Evolutionary conservation across 2,113 vertebrate genomes (phyloP), one percentile per base, ranked within the genome.

Genomic region (Xyrauchen texanus): DNA sequence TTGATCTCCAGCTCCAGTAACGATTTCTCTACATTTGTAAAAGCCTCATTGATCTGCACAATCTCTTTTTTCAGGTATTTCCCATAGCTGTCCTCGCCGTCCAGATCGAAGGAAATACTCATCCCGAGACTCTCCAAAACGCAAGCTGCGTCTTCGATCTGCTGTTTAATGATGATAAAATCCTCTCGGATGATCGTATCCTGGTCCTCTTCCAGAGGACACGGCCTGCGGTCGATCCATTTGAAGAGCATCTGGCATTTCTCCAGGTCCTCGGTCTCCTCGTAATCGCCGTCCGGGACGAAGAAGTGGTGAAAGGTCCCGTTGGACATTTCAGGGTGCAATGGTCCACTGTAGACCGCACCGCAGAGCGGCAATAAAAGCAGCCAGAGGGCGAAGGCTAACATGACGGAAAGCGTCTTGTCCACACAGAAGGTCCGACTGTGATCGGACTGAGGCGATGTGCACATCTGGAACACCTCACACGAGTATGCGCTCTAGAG

Each of bases 301-400:
- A 96, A 98, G 85, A 96, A 98, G 88, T 98, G 96, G 77, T 98
- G 96, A 87, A 98, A 92, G 0, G 92, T 96, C n/a, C 97, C 97
- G 34, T 98, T 98, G 86, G 97, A 96, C 89, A 98, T 97, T 91
- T 98, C 96, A 0, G 97, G 93, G 57, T 95, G 94, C 0, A 98
- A 91, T 44, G 96, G 96, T n/a, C 96, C 97, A 1, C 88, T 88
- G 83, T 94, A 98, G 16, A 92, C 92, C 6, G 91, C 94, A 45
- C 88, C 80, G 85, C 87, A 86, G 12, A 92, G 46, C 64, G 89
- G 87, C 42, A 86, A 0, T 64, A 58, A 84, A 12, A 89, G n/a
- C 80, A 89, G 45, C 4, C n/a, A 44, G 1, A 88, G 5, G 46
- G 88, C 21, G 73, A 92, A 85, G 84, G 90, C 77, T 69, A 90